Evolutionary conservation across 2,113 vertebrate genomes (phyloP), one percentile per base, ranked within the genome.

Genomic region (Ellobius talpinus): DNA sequence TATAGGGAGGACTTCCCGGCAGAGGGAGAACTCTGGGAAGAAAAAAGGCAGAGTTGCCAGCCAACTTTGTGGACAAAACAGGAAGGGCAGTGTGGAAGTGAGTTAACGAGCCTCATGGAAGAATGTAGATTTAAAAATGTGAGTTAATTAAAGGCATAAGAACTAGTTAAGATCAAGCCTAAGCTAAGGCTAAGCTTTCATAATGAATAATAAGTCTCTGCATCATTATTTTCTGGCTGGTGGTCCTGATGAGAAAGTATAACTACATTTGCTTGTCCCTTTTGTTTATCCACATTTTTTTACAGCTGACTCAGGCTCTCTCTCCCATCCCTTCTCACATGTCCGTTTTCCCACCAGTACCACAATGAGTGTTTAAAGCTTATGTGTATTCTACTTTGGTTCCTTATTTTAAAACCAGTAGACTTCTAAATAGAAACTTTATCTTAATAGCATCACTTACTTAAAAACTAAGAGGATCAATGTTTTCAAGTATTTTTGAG

Each of bases 371-470:
- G 10, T 47, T 72, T 76, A 58, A 90, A 77, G 33, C 84, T 91
- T 85, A 58, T 82, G 26, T 2, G 79, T 66, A 9, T 87, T 70
- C n/a, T 77, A 29, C 74, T 73, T 19, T 0, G 1, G 84, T n/a
- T 79, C 29, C 8, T 21, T 81, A 42, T 47, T 84, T 93, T 89
- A 76, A 0, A 72, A 81, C 76, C 87, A 39, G 21, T 6, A 74
- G 76, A 81, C 5, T 87, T 96, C 91, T 89, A n/a, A 87, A 87
- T 58, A 78, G 58, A 61, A 86, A 47, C 77, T 91, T 97, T 81
- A 72, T 90, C 90, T 81, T 90, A 92, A 93, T 90, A 78, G 73
- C 21, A 88, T 88, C 10, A 81, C 89, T 87, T 95, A 94, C 91
- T 93, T 84, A n/a, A 77, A 88, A 96, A 86, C 84, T 65, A 65